Evolutionary conservation across 1,140 invertebrate genomes (phyloP), one percentile per base, ranked within the genome.

Genomic region (Cotesia chilonis): DNA sequence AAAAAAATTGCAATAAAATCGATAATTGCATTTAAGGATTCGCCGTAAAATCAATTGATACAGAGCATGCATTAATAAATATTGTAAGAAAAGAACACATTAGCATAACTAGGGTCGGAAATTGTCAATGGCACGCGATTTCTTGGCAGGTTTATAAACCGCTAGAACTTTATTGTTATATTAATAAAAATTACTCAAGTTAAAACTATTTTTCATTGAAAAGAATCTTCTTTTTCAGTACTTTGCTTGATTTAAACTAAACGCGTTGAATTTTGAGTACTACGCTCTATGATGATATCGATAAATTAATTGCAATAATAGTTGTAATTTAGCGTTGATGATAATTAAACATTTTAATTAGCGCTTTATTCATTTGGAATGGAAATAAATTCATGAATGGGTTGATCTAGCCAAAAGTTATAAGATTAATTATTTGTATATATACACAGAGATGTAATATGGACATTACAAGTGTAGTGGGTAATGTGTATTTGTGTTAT

Each of bases 111-210:
- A 51, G 4, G 10, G 28, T 20, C 10, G 61, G 64, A 69, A 73
- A 73, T 61, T 65, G n/a, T 47, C 35, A 47, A 36, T 64, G 57
- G 51, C 72, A 73, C 72, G 72, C 59, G n/a, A 73, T 12, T 63
- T 54, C 57, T 68, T 67, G 47, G 55, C 67, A 73, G 66, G 4
- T 55, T 55, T 47, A 47, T 47, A 55, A 14, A 17, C 54, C 17
- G n/a, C 54, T 55, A 14, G n/a, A 17, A 55, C 54, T 55, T 55
- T n/a, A n/a, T 55, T 17, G 12, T 47, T 47, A 6, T 47, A 47
- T 9, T 6, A 17, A 55, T 55, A 14, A 55, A 14, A 55, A 55
- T 55, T 14, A n/a, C 54, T 14, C 10, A 14, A 55, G 17, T 55
- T 55, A 14, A 55, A 55, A 2, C 12, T 14, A 55, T 55, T 55